phyloP scores from a whole-genome alignment of 2,888 invertebrate genomes.

The Agrilus mali region DNA sequence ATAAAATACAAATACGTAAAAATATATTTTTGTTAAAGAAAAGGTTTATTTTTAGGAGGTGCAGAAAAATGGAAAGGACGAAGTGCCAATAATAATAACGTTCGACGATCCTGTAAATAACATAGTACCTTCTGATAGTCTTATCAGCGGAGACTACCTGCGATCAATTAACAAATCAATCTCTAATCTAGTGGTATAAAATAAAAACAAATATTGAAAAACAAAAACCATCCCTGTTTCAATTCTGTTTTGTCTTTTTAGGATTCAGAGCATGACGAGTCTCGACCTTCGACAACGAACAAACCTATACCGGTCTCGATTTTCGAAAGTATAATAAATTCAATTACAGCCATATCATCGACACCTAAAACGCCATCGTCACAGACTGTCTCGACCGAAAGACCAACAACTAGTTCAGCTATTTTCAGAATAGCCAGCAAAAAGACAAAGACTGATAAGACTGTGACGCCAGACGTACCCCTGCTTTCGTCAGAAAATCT shows the following conservation, averaged over 20 bases:
- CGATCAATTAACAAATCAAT: constrained; percentile 18
- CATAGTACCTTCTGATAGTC: constrained; percentile 30
- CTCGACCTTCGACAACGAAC: constrained; percentile 17
- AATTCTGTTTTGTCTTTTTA: constrained; percentile 3
- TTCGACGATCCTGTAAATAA: constrained; percentile 31
- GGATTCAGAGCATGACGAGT: constrained; percentile 10
- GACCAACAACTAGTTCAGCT: constrained; percentile 25
- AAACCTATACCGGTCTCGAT: constrained; percentile 28
- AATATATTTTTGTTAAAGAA: too few relatives aligned
- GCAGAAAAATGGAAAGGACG: constrained; percentile 12
- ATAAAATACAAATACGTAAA: too few relatives aligned
- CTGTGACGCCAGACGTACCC: constrained; percentile 3
- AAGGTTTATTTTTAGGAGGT: too few relatives aligned
- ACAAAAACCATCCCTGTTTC: too few relatives aligned
- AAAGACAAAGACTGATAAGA: constrained; percentile 22
- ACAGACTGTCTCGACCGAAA: constrained; percentile 11
- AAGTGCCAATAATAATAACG: constrained; percentile 31
- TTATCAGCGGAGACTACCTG: constrained; percentile 27
- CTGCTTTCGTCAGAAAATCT: too few relatives aligned
- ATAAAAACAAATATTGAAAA: too few relatives aligned
- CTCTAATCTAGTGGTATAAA: background rate
- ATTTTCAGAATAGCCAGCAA: constrained; percentile 31
- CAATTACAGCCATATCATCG: constrained; percentile 30
- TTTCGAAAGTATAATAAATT: constrained; percentile 33
- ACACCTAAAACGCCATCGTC: constrained; percentile 8